Base-by-base conservation (phyloP, 2,888 invertebrate genomes). In the Dusona sp. region DNA sequence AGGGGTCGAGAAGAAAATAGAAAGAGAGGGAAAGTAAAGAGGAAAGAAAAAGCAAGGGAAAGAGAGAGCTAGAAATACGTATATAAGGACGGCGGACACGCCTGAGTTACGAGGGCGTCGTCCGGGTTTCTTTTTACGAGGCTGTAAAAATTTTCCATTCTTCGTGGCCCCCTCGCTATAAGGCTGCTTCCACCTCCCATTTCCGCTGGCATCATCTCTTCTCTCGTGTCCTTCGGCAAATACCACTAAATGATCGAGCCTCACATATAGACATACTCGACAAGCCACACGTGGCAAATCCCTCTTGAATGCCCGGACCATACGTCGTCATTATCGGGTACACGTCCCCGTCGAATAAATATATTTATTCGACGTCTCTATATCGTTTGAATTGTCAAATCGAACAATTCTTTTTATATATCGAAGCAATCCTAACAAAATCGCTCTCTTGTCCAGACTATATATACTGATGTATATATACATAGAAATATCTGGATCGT, bases 121-220 rank as follows among this genome's bases (percentile, higher is more conserved):
- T 77, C 78, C 83, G 79, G 84, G 84, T 90, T 87, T 88, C 89
- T 83, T 80, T 90, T 91, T 91, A 91, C 91, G 88, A 89, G 82
- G 83, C 87, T 88, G 89, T 91, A 90, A 90, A 81, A 91, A 88
- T 90, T 90, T 88, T 70, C 87, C 88, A 88, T 90, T 88, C 85
- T 84, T 89, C 88, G 88, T 88, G 67, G 42, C 80, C 73, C 42
- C 57, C 64, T 61, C 29, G 45, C 33, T 51, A 68, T 42, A 61
- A 29, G 36, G 51, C 29, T 45, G 73, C 57, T 79, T 25, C 78
- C 61, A 75, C 75, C 79, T 25, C 45, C 61, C 73, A 61, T 80
- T 77, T 80, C 75, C 83, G 73, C 67, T 22, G 38, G 80, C 72
- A 72, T 79, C 79, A 77, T 80, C 48, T 57, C 61, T 25, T 72